A percentile compares a stretch with the other conserved stretches of the same genome.
These are phyloP conservation scores for Serilophus lunatus DNA, from an alignment of 2,113 vertebrate genomes.

Conservation along the genomic window DNA sequence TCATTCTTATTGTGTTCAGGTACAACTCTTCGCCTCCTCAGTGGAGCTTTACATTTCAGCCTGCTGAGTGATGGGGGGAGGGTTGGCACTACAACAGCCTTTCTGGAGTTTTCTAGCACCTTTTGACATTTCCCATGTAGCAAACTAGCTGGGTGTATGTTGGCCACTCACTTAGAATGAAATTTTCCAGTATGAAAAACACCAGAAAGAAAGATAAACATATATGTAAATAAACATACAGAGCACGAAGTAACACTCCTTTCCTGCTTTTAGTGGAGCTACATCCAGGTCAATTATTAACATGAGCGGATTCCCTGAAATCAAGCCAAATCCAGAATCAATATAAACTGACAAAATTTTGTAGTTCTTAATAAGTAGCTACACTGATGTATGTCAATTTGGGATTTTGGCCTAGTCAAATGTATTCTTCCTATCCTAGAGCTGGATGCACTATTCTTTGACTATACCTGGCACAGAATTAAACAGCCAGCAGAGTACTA, in stretches of 20 bases:
- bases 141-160: background rate
- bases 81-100: background rate
- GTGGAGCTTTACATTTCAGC: background rate
- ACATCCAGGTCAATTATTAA: background rate
- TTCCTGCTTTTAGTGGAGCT: background rate
- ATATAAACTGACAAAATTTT: background rate
- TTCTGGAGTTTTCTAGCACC: background rate
- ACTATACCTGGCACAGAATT: background rate
- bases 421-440: background rate
- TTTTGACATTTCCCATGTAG: background rate
- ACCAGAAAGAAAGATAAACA: background rate
- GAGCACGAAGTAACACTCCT: background rate
- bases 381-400: background rate
- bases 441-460: background rate
- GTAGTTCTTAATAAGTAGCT: background rate
- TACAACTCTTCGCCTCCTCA: background rate
- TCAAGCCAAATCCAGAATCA: background rate
- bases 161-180: background rate
- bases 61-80: background rate
- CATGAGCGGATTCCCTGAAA: background rate
- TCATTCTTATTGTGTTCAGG: background rate
- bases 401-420: background rate
- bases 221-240: background rate
- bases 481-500: background rate
- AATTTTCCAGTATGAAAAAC: background rate